Conservation (phyloP, 2,113 vertebrate genomes). For the Scophthalmus maximus region DNA sequence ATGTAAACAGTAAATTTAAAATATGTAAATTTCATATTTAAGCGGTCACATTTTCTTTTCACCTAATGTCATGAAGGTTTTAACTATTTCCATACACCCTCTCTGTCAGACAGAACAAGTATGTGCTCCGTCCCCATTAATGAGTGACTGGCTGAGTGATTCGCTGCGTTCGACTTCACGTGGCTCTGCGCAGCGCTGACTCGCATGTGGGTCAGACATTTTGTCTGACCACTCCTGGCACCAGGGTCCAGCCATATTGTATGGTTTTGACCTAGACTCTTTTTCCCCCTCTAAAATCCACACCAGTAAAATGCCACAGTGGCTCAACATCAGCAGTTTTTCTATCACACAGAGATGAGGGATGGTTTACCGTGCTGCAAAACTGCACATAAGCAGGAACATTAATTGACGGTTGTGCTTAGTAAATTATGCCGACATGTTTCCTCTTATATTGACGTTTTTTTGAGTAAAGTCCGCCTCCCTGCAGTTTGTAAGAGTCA, state of each 20-base stretch:
- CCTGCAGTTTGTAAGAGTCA: conserved; percentile 43
- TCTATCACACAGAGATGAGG: not conserved
- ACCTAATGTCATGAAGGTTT: not conserved
- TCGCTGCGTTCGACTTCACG: too few relatives aligned
- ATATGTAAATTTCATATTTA: too few relatives aligned
- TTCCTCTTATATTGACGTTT: conserved; percentile 43
- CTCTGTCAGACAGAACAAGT: not conserved
- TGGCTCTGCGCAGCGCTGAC: too few relatives aligned
- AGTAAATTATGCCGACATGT: conserved; percentile 37
- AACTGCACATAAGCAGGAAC: conserved; percentile 35
- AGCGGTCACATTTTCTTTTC: too few relatives aligned
- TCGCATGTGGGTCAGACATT: too few relatives aligned
- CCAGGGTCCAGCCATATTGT: too few relatives aligned
- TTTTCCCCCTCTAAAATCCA: too few relatives aligned
- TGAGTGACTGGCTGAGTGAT: too few relatives aligned
- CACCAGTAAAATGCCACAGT: not conserved
- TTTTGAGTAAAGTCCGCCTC: conserved; percentile 12
- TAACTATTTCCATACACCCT: not conserved
- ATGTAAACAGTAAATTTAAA: too few relatives aligned
- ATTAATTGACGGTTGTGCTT: conserved; percentile 30
- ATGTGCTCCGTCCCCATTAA: too few relatives aligned
- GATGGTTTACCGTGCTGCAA: conserved; percentile 2
- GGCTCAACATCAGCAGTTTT: conserved; percentile 23
- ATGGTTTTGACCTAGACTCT: too few relatives aligned
- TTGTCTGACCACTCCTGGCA: too few relatives aligned